These are phyloP conservation scores for Grammomys dolichurus DNA, from an alignment of 2,113 vertebrate species.

Conservation along the genomic window DNA sequence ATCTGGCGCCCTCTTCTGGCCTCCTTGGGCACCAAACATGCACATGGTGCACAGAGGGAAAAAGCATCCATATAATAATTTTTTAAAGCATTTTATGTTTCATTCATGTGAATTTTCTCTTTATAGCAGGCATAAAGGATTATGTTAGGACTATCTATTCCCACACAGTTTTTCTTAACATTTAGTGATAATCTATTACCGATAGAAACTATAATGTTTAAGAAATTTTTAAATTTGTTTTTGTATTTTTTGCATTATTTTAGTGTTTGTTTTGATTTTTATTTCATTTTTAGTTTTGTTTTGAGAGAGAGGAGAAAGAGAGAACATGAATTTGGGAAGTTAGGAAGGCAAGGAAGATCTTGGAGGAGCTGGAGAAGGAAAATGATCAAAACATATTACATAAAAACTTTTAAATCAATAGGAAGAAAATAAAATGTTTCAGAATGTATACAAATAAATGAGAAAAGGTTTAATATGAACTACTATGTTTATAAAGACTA, in stretches of 20 bases:
- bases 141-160: background rate
- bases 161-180: background rate
- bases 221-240: background rate
- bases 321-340: background rate
- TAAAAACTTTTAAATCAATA: background rate
- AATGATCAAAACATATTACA: background rate
- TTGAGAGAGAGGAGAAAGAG: background rate
- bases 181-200: slow-evolving; percentile 30
- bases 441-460: background rate
- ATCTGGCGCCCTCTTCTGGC: background rate
- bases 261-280: background rate
- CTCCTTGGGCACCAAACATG: background rate
- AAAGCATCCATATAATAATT: background rate
- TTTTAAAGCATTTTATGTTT: background rate
- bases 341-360: background rate
- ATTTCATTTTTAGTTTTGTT: background rate
- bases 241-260: background rate
- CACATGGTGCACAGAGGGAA: background rate
- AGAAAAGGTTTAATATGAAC: background rate
- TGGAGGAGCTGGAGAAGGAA: background rate
- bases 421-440: background rate
- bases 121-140: background rate
- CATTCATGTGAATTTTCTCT: background rate
- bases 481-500: background rate
- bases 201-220: background rate